Conservation (phyloP, 2,113 vertebrate genomes). For the Beaufortia kweichowensis region DNA sequence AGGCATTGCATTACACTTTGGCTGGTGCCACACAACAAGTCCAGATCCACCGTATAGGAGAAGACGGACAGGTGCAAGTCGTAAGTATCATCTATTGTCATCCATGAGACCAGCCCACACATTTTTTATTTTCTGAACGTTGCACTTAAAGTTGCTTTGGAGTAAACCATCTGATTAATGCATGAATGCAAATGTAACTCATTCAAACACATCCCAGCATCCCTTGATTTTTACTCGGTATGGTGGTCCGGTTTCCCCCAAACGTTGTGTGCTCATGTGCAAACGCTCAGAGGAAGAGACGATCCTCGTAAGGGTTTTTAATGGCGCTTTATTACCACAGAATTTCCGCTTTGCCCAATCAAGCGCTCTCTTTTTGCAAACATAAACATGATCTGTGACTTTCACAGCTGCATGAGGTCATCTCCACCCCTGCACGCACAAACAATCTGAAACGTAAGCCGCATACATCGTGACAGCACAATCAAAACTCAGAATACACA, state of each 20-base stretch:
- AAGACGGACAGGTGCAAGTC: constrained; percentile 98
- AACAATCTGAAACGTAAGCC: constrained; percentile 8
- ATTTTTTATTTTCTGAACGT: no score
- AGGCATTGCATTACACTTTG: constrained; percentile 92
- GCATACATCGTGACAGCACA: constrained; percentile 29
- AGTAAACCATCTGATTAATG: no score
- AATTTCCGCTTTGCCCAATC: constrained; percentile 38
- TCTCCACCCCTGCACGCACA: constrained; percentile 12
- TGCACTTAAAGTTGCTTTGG: no score
- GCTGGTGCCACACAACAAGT: constrained; percentile 90
- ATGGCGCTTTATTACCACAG: constrained; percentile 30
- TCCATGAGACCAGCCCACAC: neutral
- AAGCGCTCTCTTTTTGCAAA: constrained; percentile 16
- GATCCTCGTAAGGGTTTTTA: constrained; percentile 17
- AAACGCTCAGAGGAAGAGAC: neutral
- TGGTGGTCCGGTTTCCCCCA: neutral
- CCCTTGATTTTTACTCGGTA: neutral
- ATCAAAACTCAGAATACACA: constrained; percentile 35
- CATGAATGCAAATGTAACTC: no score
- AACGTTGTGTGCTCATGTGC: constrained; percentile 3
- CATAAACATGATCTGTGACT: constrained; percentile 39
- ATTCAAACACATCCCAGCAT: no score
- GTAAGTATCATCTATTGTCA: constrained; percentile 71
- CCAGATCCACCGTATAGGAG: constrained; percentile 96
- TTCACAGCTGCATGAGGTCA: constrained; percentile 43